phyloP scores from a whole-genome alignment of 2,888 invertebrate genomes.

The Pollenia angustigena region DNA sequence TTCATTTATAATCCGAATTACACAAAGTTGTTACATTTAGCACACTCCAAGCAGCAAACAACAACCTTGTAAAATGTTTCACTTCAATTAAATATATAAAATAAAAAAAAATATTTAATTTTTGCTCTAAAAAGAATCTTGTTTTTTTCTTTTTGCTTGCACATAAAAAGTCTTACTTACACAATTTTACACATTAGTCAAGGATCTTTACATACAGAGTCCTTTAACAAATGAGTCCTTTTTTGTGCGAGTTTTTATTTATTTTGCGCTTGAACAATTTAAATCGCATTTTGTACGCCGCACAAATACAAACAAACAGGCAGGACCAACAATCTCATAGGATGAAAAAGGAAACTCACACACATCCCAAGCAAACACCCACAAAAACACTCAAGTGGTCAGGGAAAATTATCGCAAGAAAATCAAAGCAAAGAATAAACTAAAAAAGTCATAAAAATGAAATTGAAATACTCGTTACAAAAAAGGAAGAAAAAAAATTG shows the following conservation, averaged over 20 bases:
- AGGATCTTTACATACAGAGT: slow-evolving; percentile 51
- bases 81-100: slow-evolving; percentile 2
- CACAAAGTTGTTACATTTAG: slow-evolving; percentile 16
- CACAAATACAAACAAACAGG: slow-evolving; percentile 34
- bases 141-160: background rate
- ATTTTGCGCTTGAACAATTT: slow-evolving; percentile 57
- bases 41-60: slow-evolving; percentile 12
- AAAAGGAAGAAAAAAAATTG: slow-evolving; percentile 3
- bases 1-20: slow-evolving; percentile 12
- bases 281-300: slow-evolving; percentile 51
- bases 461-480: slow-evolving; percentile 29
- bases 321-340: slow-evolving; percentile 12
- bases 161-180: slow-evolving; percentile 14
- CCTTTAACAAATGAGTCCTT: slow-evolving; percentile 36
- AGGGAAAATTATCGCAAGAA: slow-evolving; percentile 46
- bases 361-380: background rate
- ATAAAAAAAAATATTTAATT: background rate
- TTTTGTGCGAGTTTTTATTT: slow-evolving; percentile 32
- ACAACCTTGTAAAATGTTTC: slow-evolving; percentile 37
- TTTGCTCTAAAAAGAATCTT: background rate
- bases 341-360: background rate
- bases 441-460: slow-evolving; percentile 36
- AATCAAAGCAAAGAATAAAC: background rate
- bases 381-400: slow-evolving; percentile 50
- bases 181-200: slow-evolving; percentile 55